Percentiles rank a stretch among this genome's conserved stretches.
Evolutionary conservation across 2,113 vertebrate genomes (phyloP).

Genomic region (Conger conger): DNA sequence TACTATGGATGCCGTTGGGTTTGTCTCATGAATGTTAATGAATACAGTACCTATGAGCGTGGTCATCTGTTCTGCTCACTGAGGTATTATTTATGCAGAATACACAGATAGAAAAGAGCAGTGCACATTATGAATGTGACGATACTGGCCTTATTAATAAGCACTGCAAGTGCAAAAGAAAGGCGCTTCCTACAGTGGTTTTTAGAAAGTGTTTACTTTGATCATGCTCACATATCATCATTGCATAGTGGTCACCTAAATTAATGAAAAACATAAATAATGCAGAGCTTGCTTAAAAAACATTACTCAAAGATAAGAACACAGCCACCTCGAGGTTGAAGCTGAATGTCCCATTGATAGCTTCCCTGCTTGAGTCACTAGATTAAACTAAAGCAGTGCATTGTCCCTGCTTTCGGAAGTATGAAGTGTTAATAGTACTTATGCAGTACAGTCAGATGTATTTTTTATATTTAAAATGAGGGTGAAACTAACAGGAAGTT

Average conservation of each 20-base stretch:
- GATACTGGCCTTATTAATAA: not conserved
- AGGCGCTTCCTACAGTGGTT: not conserved
- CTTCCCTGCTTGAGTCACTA: not conserved
- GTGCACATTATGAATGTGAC: not conserved
- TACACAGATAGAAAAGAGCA: not conserved
- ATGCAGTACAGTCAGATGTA: too few species aligned
- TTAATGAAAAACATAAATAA: not conserved
- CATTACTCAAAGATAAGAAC: not conserved
- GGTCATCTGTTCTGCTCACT: not conserved
- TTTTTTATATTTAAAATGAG: too few species aligned
- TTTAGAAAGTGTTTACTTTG: not conserved
- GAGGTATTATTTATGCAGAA: not conserved
- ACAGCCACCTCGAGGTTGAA: not conserved
- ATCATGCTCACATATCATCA: not conserved
- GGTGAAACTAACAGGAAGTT: too few species aligned
- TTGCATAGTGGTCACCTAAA: not conserved
- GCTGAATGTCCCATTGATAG: not conserved
- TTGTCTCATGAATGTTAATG: not conserved
- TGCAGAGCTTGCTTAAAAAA: not conserved
- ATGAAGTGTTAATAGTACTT: not conserved
- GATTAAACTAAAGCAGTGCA: not conserved
- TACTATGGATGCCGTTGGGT: not conserved
- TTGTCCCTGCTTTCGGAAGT: not conserved
- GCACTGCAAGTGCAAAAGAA: not conserved
- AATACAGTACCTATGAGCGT: not conserved